Conservation (phyloP, 2,797 vertebrate species). For the Myotis pilosus region DNA sequence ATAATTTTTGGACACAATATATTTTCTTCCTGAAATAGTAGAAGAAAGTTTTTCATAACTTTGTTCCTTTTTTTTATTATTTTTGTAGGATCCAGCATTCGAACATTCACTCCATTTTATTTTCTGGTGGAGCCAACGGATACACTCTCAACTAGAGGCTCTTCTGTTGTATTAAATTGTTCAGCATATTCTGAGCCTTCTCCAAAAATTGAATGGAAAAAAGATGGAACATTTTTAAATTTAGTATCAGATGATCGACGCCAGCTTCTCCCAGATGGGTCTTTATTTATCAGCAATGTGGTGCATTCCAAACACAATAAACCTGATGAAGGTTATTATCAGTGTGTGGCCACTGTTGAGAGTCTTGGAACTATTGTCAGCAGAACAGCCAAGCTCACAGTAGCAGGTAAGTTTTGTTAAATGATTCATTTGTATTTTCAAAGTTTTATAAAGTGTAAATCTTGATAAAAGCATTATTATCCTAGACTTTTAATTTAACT, state of each 20-base stretch:
- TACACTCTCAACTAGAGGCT: conserved; percentile 89
- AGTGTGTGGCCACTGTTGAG: conserved; percentile 96
- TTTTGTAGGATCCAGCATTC: conserved; percentile 86
- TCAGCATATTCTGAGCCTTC: conserved; percentile 88
- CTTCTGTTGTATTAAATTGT: conserved; percentile 92
- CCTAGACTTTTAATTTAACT: conserved; percentile 28
- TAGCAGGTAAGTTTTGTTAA: conserved; percentile 89
- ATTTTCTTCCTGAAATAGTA: conserved; percentile 32
- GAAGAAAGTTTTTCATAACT: conserved; percentile 27
- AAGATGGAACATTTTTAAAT: conserved; percentile 95
- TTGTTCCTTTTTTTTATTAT: conserved; percentile 14
- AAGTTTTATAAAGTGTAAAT: neutral
- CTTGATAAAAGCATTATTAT: conserved; percentile 5
- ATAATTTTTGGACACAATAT: neutral
- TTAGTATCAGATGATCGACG: conserved; percentile 93
- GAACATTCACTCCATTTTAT: conserved; percentile 94
- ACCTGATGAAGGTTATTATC: conserved; percentile 97
- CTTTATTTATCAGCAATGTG: conserved; percentile 91
- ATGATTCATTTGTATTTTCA: conserved; percentile 9
- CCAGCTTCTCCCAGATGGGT: conserved; percentile 91
- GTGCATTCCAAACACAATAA: conserved; percentile 98
- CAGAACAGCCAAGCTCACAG: conserved; percentile 91
- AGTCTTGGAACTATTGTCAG: conserved; percentile 95
- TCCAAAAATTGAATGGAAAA: conserved; percentile 94
- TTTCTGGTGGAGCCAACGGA: conserved; percentile 94